phyloP scores from a whole-genome alignment of 1,140 invertebrate species.

The Leucophenga varia region DNA sequence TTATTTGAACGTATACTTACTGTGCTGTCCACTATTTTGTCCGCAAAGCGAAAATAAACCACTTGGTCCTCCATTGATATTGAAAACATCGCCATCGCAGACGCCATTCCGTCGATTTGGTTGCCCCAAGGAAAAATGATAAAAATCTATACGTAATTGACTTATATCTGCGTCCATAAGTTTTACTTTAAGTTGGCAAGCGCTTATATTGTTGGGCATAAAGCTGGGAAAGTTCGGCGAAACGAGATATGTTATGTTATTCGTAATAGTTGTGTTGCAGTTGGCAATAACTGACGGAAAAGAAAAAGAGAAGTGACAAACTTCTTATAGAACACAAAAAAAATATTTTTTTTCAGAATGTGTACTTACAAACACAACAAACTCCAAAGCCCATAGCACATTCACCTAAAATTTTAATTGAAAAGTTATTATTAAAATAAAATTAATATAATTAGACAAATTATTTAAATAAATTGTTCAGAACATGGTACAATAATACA shows the following conservation, averaged over 20 bases:
- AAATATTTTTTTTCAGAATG: conserved; percentile 13
- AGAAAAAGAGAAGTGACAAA: too few species aligned
- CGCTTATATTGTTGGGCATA: conserved; percentile 63
- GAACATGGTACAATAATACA: too few species aligned
- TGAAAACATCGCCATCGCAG: conserved; percentile 73
- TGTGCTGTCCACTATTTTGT: conserved; percentile 79
- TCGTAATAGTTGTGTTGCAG: conserved; percentile 73
- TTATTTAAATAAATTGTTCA: too few species aligned
- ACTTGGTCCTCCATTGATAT: conserved; percentile 61
- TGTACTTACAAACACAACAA: conserved; percentile 84
- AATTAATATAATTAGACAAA: too few species aligned
- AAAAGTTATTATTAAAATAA: too few species aligned
- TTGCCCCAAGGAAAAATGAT: conserved; percentile 79
- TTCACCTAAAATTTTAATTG: too few species aligned
- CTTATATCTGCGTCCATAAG: conserved; percentile 73
- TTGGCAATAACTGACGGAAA: conserved; percentile 67
- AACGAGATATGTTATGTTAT: conserved; percentile 83
- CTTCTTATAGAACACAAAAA: too few species aligned
- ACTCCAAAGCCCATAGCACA: conserved; percentile 84
- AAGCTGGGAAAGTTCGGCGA: conserved; percentile 80
- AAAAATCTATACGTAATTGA: conserved; percentile 75
- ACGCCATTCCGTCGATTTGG: conserved; percentile 76
- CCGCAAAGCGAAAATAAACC: conserved; percentile 71
- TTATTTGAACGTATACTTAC: conserved; percentile 60
- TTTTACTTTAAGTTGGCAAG: conserved; percentile 68